A percentile compares a stretch with the other conserved stretches of the same genome.
These are phyloP conservation scores for Lissocephala sabroskyi DNA, from an alignment of 2,888 invertebrate genomes.

Conservation along the genomic window DNA sequence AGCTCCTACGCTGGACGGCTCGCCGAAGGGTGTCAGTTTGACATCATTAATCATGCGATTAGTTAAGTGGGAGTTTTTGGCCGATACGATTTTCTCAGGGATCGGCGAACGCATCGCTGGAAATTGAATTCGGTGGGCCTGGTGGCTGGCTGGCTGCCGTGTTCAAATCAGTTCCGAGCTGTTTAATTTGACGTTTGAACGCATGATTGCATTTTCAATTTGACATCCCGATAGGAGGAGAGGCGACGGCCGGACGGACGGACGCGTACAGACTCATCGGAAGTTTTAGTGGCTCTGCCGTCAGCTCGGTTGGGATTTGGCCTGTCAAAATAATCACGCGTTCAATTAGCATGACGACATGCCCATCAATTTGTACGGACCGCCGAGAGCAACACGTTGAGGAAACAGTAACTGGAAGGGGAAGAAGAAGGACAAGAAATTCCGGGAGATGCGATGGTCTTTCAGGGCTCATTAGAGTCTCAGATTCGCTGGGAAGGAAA, in stretches of 20 bases:
- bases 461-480: too few relatives aligned
- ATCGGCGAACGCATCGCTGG: too few relatives aligned
- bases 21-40: slow-evolving; percentile 59
- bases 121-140: too few relatives aligned
- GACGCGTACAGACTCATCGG: slow-evolving; percentile 2
- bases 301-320: slow-evolving; percentile 18
- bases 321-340: slow-evolving; percentile 68
- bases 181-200: slow-evolving; percentile 67
- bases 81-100: slow-evolving; percentile 18
- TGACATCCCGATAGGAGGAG: slow-evolving; percentile 33
- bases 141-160: slow-evolving; percentile 25
- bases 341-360: slow-evolving; percentile 65
- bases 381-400: too few relatives aligned
- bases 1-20: not conserved
- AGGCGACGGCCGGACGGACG: not conserved
- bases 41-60: slow-evolving; percentile 71
- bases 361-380: slow-evolving; percentile 54
- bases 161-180: slow-evolving; percentile 64
- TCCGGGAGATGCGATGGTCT: too few relatives aligned
- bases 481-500: too few relatives aligned
- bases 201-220: slow-evolving; percentile 67
- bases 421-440: too few relatives aligned
- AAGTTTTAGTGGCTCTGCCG: not conserved
- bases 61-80: slow-evolving; percentile 65
- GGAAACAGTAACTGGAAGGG: too few relatives aligned